Conservation (phyloP, 2,888 invertebrate genomes). For the Elegia similella region DNA sequence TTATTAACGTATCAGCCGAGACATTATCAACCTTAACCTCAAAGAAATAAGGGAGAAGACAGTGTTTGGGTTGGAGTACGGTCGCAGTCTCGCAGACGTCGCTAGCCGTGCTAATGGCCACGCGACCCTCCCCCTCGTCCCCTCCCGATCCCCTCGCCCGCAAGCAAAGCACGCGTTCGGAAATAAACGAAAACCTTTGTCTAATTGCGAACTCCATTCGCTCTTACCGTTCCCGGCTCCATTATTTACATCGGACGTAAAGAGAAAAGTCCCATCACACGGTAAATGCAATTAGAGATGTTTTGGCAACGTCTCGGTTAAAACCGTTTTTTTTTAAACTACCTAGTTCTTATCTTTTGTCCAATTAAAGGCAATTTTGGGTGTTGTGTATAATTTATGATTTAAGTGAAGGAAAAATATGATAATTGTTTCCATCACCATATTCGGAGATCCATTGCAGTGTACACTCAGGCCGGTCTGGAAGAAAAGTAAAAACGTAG, state of each 20-base stretch:
- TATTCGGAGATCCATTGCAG: no score
- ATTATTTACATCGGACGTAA: constrained; percentile 5
- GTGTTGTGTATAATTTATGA: no score
- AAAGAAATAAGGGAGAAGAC: constrained; percentile 27
- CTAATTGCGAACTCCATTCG: constrained; percentile 50
- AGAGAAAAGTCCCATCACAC: constrained; percentile 1
- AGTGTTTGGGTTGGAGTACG: constrained; percentile 29
- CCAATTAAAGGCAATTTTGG: no score
- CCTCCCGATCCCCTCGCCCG: constrained; percentile 30
- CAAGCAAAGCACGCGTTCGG: constrained; percentile 62
- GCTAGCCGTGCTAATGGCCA: constrained; percentile 69
- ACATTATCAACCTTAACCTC: constrained; percentile 35
- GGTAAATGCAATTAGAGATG: neutral
- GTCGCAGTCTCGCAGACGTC: constrained; percentile 58
- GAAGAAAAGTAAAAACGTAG: no score
- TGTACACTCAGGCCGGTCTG: no score
- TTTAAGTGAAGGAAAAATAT: no score
- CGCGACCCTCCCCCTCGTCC: constrained; percentile 50
- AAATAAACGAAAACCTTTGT: constrained; percentile 63
- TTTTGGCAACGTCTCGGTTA: neutral
- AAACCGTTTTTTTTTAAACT: neutral
- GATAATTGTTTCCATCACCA: no score
- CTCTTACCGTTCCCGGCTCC: constrained; percentile 13
- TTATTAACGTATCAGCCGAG: constrained; percentile 21
- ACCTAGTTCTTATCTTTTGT: no score